A percentile compares a stretch with the other conserved stretches of the same genome.
These are phyloP conservation scores for Petrosia ficiformis DNA, from an alignment of 37 sponge, comb jelly and placozoan species.

Conservation along the genomic window DNA sequence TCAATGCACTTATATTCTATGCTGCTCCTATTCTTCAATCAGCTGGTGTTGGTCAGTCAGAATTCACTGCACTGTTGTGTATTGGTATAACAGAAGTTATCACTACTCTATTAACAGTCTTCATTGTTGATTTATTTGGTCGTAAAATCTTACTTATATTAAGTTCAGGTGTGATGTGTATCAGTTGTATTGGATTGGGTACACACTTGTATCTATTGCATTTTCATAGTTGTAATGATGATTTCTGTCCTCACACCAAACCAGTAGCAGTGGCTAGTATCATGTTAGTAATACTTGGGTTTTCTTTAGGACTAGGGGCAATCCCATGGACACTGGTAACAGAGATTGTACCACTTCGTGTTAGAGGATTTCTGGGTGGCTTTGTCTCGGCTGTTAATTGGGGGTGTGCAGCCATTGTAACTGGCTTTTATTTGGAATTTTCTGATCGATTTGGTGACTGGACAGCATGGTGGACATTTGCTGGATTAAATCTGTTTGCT, in stretches of 20 bases:
- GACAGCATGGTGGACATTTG: constrained; percentile 65
- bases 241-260: background rate
- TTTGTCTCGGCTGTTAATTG: constrained; percentile 70
- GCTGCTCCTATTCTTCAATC: constrained; percentile 39
- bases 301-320: constrained; percentile 82
- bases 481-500: constrained; percentile 33
- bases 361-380: constrained; percentile 49
- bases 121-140: constrained; percentile 71
- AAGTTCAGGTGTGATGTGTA: constrained; percentile 34
- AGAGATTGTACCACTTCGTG: constrained; percentile 73
- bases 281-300: constrained; percentile 44
- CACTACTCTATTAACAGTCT: constrained; percentile 42
- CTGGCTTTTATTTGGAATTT: constrained; percentile 27
- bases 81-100: constrained; percentile 50
- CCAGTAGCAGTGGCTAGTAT: constrained; percentile 27
- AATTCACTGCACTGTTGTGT: constrained; percentile 21
- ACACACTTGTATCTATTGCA: constrained; percentile 28
- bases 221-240: constrained; percentile 1
- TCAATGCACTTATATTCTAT: constrained; percentile 72
- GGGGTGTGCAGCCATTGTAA: constrained; percentile 55
- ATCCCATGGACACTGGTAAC: constrained; percentile 81
- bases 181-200: constrained; percentile 44
- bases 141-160: constrained; percentile 49
- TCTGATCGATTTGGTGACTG: background rate
- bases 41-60: constrained; percentile 9